Percentiles rank a stretch among this genome's conserved stretches.
Conservation (phyloP, 2,888 invertebrate species). For the Euzophera pinguis region DNA sequence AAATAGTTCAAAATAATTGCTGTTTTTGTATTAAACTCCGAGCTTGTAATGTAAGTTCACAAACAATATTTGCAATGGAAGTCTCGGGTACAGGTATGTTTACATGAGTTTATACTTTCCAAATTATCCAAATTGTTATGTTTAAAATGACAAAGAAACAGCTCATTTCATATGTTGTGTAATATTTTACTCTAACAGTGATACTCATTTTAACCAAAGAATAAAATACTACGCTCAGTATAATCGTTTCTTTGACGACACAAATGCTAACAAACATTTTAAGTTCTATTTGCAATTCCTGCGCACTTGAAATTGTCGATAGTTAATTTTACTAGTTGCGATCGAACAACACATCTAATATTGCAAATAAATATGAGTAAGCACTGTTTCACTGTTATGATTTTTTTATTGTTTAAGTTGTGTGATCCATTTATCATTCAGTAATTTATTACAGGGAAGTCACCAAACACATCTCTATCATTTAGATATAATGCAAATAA, state of each 20-base stretch:
- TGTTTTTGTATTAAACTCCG: not conserved
- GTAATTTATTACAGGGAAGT: conserved; percentile 54
- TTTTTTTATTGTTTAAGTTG: conserved; percentile 8
- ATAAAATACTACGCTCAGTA: conserved; percentile 12
- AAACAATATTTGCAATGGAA: conserved; percentile 46
- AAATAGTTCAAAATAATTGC: not conserved
- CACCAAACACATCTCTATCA: conserved; percentile 73
- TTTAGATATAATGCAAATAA: conserved; percentile 89
- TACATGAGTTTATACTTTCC: conserved; percentile 15
- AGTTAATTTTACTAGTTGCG: conserved; percentile 17
- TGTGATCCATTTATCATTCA: not conserved
- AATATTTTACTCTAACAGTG: not conserved
- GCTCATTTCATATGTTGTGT: not conserved
- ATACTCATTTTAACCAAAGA: not conserved
- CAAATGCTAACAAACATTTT: conserved; percentile 43
- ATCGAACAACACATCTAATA: not conserved
- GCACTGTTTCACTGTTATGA: not conserved
- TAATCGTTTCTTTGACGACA: conserved; percentile 52
- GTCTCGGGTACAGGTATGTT: conserved; percentile 62
- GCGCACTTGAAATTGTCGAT: conserved; percentile 22
- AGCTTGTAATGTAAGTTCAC: conserved; percentile 3
- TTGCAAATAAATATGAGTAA: conserved; percentile 21
- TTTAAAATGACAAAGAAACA: not conserved
- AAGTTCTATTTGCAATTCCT: conserved; percentile 17
- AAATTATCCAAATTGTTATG: not conserved